Percentiles rank a stretch among this genome's conserved stretches.
Conservation (phyloP, 2,113 vertebrate species). For the Procavia capensis region DNA sequence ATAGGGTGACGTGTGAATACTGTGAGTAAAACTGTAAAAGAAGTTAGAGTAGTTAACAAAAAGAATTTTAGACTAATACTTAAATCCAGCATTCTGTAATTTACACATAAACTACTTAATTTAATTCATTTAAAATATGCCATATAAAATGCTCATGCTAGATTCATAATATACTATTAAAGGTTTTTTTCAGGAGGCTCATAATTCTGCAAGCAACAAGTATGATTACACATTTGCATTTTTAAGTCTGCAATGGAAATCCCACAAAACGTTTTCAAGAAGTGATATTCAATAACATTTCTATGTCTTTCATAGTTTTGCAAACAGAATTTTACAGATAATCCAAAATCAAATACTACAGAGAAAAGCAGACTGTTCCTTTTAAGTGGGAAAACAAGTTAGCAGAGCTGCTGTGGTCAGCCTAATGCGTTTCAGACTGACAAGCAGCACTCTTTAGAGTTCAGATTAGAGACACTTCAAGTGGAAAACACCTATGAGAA, state of each 20-base stretch:
- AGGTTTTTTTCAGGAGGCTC: not conserved
- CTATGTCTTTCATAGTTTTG: not conserved
- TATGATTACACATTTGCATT: not conserved
- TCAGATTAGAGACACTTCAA: not conserved
- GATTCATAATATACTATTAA: not conserved
- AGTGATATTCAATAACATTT: not conserved
- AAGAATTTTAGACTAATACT: too few species aligned
- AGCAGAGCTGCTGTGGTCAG: fast-evolving
- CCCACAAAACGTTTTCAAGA: not conserved
- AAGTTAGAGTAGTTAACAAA: not conserved
- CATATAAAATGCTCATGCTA: not conserved
- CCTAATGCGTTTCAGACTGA: not conserved
- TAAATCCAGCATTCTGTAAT: not conserved
- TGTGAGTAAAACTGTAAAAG: not conserved
- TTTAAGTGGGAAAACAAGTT: not conserved
- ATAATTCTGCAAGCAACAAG: not conserved
- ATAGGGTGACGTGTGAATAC: not conserved
- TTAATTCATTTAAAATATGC: not conserved
- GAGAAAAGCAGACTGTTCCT: not conserved
- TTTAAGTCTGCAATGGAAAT: not conserved
- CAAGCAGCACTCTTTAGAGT: not conserved
- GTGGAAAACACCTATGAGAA: not conserved
- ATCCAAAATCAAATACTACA: not conserved
- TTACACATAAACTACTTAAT: not conserved
- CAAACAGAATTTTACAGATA: slow-evolving; percentile 25